Conservation (phyloP, 2,113 vertebrate species). For the Tupaia tana region DNA sequence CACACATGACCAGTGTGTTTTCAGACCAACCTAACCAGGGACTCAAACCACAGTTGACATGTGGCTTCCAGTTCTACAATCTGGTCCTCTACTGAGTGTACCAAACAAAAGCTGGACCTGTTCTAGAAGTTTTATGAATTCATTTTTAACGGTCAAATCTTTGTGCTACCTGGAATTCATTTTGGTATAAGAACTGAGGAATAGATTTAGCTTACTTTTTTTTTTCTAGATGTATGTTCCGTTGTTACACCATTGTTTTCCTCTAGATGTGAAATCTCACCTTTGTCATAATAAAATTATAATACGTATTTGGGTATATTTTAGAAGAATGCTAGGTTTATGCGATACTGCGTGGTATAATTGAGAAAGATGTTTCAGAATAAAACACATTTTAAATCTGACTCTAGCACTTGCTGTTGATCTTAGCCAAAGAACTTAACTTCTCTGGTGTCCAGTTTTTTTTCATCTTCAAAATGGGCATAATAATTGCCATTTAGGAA, state of each 20-base stretch:
- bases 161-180: constrained; percentile 9
- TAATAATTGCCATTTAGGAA: background rate
- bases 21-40: no score
- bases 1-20: no score
- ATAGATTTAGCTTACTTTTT: background rate
- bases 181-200: background rate
- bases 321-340: background rate
- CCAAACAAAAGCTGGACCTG: no score
- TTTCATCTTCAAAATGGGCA: background rate
- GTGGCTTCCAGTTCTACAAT: no score
- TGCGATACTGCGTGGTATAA: background rate
- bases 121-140: background rate
- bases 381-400: background rate
- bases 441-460: background rate
- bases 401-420: background rate
- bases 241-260: background rate
- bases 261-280: background rate
- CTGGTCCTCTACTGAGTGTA: no score
- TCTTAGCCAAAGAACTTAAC: background rate
- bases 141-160: constrained; percentile 3
- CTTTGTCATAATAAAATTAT: background rate
- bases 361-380: background rate
- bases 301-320: background rate
- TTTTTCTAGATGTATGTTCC: background rate
- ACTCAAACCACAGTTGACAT: no score